Evolutionary conservation across 2,888 invertebrate genomes (phyloP).

Genomic region (Elmis aenea): DNA sequence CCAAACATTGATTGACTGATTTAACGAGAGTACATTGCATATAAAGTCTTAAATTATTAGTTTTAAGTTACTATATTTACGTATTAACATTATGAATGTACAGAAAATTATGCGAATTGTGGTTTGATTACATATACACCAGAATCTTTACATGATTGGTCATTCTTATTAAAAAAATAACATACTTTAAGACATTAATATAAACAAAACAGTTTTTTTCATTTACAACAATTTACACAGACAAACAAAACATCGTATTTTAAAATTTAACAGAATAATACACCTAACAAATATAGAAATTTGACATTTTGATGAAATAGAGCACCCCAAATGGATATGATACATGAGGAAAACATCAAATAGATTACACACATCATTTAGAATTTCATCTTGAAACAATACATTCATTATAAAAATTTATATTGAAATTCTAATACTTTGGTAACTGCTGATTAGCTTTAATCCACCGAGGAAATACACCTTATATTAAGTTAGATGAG

Average conservation of each 20-base stretch:
- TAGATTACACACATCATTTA: constrained; percentile 17
- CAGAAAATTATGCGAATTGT: constrained; percentile 30
- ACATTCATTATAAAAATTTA: constrained; percentile 13
- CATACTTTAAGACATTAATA: neutral
- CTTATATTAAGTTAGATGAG: no score
- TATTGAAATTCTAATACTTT: no score
- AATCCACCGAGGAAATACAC: no score
- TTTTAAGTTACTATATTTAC: constrained; percentile 29
- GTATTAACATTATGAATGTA: constrained; percentile 35
- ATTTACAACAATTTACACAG: no score
- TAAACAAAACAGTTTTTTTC: no score
- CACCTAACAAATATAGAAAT: no score
- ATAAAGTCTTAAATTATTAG: constrained; percentile 23
- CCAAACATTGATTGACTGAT: constrained; percentile 26
- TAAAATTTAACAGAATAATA: no score
- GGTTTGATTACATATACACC: constrained; percentile 24
- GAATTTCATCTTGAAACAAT: constrained; percentile 19
- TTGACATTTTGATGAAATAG: no score
- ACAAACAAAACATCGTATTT: no score
- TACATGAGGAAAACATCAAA: constrained; percentile 14
- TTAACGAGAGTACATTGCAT: constrained; percentile 35
- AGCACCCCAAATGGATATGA: constrained; percentile 28
- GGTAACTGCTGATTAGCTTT: no score
- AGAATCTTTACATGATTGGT: constrained; percentile 28
- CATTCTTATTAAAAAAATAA: constrained; percentile 21